These are phyloP conservation scores for Spatulosminthurus flaviceps DNA, from an alignment of 2,888 invertebrate genomes.

Conservation along the genomic window DNA sequence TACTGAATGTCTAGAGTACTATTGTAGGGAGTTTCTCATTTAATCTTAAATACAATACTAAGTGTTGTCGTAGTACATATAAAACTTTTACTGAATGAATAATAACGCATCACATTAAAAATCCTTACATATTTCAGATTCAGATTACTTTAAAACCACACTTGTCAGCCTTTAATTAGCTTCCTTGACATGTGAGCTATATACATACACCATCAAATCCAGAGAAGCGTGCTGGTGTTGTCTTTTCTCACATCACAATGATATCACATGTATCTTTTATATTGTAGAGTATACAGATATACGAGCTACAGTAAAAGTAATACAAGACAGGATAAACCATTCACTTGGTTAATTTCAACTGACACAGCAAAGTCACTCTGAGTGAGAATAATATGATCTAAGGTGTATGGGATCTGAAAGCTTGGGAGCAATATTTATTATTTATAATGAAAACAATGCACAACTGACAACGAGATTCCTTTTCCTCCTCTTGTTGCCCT, in stretches of 20 bases:
- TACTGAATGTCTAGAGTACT: background rate
- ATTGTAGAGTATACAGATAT: too few relatives aligned
- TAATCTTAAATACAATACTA: background rate
- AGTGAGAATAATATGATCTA: background rate
- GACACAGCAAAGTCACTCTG: too few relatives aligned
- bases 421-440: slow-evolving; percentile 9
- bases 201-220: too few relatives aligned
- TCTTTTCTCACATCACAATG: slow-evolving; percentile 14
- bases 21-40: background rate
- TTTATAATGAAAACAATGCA: background rate
- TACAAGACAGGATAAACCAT: too few relatives aligned
- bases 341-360: slow-evolving; percentile 7
- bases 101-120: too few relatives aligned
- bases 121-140: too few relatives aligned
- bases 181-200: background rate
- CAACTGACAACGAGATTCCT: background rate
- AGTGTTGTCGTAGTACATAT: too few relatives aligned
- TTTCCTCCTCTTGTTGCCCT: too few relatives aligned
- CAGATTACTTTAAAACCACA: background rate
- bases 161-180: background rate
- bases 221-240: background rate
- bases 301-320: too few relatives aligned
- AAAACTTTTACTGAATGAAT: too few relatives aligned
- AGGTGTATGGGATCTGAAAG: slow-evolving; percentile 3
- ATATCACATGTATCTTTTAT: too few relatives aligned